These are phyloP conservation scores for Enteromius anoplus DNA, from an alignment of 2,797 vertebrate genomes.

Conservation along the genomic window DNA sequence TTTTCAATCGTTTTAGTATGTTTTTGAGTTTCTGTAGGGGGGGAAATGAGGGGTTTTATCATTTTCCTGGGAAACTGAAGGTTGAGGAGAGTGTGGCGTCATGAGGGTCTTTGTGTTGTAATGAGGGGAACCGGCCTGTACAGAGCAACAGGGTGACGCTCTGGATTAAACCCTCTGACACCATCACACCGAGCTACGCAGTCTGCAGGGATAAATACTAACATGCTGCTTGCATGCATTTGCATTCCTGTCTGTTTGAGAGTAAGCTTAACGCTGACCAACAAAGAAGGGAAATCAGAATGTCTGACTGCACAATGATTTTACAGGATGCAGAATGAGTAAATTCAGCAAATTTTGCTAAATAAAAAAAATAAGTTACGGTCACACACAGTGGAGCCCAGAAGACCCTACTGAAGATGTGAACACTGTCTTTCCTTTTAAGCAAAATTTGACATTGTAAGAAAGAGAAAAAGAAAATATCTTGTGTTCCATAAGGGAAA, in stretches of 20 bases:
- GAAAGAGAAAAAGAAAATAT: neutral
- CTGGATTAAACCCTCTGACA: conserved; percentile 78
- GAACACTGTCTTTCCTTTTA: neutral
- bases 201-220: conserved; percentile 25
- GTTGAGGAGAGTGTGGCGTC: conserved; percentile 69
- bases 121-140: conserved; percentile 78
- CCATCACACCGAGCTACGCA: conserved; percentile 53
- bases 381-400: neutral
- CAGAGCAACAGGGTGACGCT: conserved; percentile 77
- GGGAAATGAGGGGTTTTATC: conserved; percentile 67
- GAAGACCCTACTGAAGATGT: neutral
- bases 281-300: conserved; percentile 25
- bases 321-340: neutral
- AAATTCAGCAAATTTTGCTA: neutral
- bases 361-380: neutral
- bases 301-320: neutral
- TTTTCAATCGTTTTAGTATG: conserved; percentile 73
- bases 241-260: conserved; percentile 42
- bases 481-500: neutral
- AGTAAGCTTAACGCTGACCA: conserved; percentile 20
- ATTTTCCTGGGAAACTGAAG: conserved; percentile 82
- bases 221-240: conserved; percentile 43
- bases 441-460: neutral
- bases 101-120: conserved; percentile 80
- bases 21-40: conserved; percentile 77